Evolutionary conservation across 2,888 invertebrate species (phyloP), one percentile per base, ranked within the genome.

Genomic region (Metellina segmentata): DNA sequence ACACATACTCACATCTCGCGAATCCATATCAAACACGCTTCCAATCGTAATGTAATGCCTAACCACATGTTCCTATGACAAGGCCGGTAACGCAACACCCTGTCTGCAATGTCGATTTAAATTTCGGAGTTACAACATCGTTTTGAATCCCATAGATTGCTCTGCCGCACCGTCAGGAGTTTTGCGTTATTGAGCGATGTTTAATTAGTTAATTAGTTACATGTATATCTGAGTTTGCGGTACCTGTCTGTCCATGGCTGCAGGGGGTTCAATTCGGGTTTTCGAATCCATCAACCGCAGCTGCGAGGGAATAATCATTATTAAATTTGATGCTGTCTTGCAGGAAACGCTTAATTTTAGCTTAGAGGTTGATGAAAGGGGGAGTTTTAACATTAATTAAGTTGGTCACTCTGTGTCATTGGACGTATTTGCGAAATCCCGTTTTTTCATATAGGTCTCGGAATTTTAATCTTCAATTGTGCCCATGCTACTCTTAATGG

Each of bases 121-220:
- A 72, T 82, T 82, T 71, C 19, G 52, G 77, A 77, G 52, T 19
- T 52, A 77, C 77, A 77, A 51, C 71, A 71, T 71, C 52, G 82
- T 82, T 82, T 72, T 82, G 82, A 72, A 81, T 81, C 70, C 51
- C 82, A 77, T 52, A 19, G n/a, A 77, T 16, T 61, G 61, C 61
- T 16, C 11, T 16, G 61, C 61, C 61, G 16, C 61, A 16, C 13
- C 11, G 61, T 16, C 16, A 61, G 61, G 77, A 48, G 71, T 79
- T 77, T 78, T 79, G 71, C 87, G 71, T 87, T 87, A 89, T 89
- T 89, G 81, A 89, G 82, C 89, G 89, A 51, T 89, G 75, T 89
- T 89, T 89, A 89, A 89, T 89, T 89, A 89, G 89, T 83, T 83
- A 89, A 89, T 89, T 89, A 89, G 89, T 89, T 75, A 85, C 85